Conservation (phyloP, 2,797 vertebrate genomes). For the Takifugu ocellatus region DNA sequence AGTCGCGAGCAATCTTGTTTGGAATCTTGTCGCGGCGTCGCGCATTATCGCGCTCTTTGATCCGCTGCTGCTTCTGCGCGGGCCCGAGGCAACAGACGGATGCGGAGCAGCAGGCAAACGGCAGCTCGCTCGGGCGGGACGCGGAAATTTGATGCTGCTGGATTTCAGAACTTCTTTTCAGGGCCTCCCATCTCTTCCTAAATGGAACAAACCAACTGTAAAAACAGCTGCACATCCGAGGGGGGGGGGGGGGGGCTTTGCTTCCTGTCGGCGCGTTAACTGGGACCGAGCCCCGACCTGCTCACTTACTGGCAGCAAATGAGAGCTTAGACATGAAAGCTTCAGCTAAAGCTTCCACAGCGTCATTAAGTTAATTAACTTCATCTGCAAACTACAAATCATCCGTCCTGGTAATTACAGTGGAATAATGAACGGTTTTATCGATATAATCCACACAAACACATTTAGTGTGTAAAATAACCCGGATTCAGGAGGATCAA, state of each 20-base stretch:
- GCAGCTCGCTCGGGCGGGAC: constrained; percentile 35
- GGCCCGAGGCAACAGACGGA: constrained; percentile 39
- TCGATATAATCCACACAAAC: too few relatives aligned
- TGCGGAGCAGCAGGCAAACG: constrained; percentile 45
- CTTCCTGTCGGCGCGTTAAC: constrained; percentile 8
- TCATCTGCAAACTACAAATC: constrained; percentile 16
- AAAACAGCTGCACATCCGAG: constrained; percentile 8
- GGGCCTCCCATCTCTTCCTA: constrained; percentile 26
- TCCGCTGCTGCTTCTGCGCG: constrained; percentile 35
- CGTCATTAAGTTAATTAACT: constrained; percentile 1
- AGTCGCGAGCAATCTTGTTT: constrained; percentile 56
- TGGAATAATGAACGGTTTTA: not conserved
- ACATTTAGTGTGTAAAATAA: too few relatives aligned
- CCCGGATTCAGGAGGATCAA: too few relatives aligned
- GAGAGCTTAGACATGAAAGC: constrained; percentile 11
- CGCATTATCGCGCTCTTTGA: constrained; percentile 44
- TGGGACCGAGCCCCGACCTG: constrained; percentile 4
- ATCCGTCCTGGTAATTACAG: not conserved
- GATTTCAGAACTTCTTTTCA: constrained; percentile 33
- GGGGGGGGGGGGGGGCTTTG: constrained; percentile 15
- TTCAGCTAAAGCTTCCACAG: constrained; percentile 2
- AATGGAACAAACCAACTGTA: constrained; percentile 13
- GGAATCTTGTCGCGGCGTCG: constrained; percentile 53
- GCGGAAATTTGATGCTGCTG: constrained; percentile 47
- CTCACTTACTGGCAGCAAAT: not conserved